Conservation (phyloP, 2,113 vertebrate genomes). For the Triplophysa dalaica region DNA sequence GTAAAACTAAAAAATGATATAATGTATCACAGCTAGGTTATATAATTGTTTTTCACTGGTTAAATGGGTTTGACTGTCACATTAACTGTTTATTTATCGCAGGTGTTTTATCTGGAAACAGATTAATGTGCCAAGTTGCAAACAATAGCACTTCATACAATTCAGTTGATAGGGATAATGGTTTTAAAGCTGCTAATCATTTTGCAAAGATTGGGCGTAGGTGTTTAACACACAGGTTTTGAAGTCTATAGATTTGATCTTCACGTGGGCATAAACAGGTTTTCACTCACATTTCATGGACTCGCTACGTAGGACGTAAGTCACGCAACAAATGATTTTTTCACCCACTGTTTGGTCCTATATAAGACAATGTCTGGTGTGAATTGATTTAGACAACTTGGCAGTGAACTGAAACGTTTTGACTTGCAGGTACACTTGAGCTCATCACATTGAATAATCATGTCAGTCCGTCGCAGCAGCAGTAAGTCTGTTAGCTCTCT, state of each 20-base stretch:
- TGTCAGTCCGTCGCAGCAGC: constrained; percentile 29
- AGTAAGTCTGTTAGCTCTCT: constrained; percentile 26
- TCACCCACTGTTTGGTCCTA: background rate
- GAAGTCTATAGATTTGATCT: background rate
- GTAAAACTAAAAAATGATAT: too few relatives aligned
- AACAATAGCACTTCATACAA: background rate
- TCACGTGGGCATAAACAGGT: background rate
- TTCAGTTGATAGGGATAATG: background rate
- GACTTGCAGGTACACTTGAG: background rate
- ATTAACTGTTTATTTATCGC: too few relatives aligned
- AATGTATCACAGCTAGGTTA: too few relatives aligned
- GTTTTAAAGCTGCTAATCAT: background rate
- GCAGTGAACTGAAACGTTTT: background rate
- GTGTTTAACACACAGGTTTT: background rate
- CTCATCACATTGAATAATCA: constrained; percentile 37
- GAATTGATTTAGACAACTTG: background rate
- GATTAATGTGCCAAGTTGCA: background rate
- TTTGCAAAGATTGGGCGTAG: background rate
- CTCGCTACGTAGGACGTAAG: background rate
- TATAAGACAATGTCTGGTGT: background rate
- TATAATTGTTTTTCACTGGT: too few relatives aligned
- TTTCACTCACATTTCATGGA: background rate
- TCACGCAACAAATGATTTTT: background rate
- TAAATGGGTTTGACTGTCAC: too few relatives aligned
- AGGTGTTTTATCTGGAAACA: background rate